Percentiles rank a stretch among this genome's conserved stretches.
Evolutionary conservation across 2,113 vertebrate genomes (phyloP).

Genomic region (Hippocampus abdominalis): DNA sequence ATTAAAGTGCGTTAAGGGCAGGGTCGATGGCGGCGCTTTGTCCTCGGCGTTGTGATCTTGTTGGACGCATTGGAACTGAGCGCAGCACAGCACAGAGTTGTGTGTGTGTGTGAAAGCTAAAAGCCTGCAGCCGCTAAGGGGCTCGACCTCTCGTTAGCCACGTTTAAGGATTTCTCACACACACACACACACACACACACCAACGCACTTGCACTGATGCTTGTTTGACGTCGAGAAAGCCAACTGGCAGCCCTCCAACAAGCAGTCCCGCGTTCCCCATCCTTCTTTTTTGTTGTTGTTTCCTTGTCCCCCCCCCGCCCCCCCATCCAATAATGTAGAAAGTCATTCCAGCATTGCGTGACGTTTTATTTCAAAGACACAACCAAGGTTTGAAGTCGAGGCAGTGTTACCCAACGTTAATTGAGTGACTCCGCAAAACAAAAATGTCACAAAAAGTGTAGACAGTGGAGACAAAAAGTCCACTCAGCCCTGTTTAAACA

Average conservation of each 20-base stretch:
- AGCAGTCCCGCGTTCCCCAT: background rate
- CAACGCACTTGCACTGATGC: background rate
- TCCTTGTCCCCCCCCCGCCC: too few relatives aligned
- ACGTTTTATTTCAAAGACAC: too few relatives aligned
- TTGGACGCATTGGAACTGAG: slow-evolving; percentile 10
- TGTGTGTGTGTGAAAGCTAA: background rate
- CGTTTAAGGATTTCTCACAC: slow-evolving; percentile 12
- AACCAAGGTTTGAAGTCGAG: too few relatives aligned
- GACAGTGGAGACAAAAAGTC: too few relatives aligned
- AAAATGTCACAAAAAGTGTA: too few relatives aligned
- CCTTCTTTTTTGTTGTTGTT: background rate
- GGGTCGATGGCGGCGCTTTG: background rate
- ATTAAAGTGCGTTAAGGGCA: slow-evolving; percentile 72
- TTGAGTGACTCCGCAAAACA: too few relatives aligned
- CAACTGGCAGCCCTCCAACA: background rate
- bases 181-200: background rate
- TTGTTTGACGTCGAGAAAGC: background rate
- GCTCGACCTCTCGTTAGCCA: slow-evolving; percentile 14
- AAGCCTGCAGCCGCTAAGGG: background rate
- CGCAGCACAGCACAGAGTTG: background rate
- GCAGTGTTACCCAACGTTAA: too few relatives aligned
- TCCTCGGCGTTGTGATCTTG: background rate
- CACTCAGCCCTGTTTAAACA: too few relatives aligned
- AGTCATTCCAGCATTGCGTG: too few relatives aligned
- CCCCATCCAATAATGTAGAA: too few relatives aligned